These are phyloP conservation scores for Microcaecilia unicolor DNA, from an alignment of 2,797 vertebrate genomes.

Conservation along the genomic window DNA sequence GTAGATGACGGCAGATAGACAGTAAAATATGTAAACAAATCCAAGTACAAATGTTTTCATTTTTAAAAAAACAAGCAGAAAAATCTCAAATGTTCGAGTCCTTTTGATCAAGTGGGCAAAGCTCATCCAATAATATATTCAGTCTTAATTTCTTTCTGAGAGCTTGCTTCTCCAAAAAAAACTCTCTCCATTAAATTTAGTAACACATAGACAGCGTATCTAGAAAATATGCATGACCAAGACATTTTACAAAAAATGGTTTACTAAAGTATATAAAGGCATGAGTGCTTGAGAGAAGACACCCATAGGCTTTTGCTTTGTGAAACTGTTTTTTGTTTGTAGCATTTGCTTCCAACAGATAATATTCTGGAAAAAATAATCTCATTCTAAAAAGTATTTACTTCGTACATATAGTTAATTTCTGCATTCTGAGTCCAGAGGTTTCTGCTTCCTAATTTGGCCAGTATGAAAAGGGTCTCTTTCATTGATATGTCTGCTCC, in stretches of 20 bases:
- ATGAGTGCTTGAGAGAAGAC: constrained; percentile 57
- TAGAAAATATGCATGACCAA: constrained; percentile 53
- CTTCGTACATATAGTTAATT: no score
- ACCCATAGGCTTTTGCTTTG: constrained; percentile 40
- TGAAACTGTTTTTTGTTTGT: no score
- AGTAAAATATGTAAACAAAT: constrained; percentile 4
- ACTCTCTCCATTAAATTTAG: constrained; percentile 46
- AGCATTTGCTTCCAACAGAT: no score
- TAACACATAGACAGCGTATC: constrained; percentile 42
- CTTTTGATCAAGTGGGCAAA: constrained; percentile 33
- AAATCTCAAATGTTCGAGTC: no score
- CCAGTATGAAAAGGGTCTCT: no score
- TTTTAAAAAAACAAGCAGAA: neutral
- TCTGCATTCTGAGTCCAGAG: no score
- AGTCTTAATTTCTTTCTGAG: constrained; percentile 40
- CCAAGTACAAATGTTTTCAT: constrained; percentile 4
- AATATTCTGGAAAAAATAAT: no score
- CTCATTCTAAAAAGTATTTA: no score
- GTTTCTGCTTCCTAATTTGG: no score
- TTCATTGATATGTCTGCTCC: no score
- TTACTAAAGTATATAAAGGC: constrained; percentile 71
- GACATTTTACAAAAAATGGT: constrained; percentile 51
- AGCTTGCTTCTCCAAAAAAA: constrained; percentile 28
- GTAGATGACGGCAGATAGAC: no score
- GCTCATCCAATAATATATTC: constrained; percentile 34